phyloP scores from a whole-genome alignment of 2,888 invertebrate genomes.

The Fragum fragum region DNA sequence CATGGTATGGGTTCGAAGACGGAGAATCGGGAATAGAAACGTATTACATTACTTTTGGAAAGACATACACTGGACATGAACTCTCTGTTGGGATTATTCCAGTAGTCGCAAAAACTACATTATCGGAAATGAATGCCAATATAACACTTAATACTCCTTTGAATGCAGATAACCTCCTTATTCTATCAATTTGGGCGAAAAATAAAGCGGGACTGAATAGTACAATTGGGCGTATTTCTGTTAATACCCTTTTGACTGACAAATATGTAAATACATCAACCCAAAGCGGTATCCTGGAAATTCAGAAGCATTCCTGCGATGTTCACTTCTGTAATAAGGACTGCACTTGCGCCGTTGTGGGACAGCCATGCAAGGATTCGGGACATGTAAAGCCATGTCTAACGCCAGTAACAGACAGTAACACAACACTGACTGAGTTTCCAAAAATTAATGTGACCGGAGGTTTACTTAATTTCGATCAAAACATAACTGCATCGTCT shows the following conservation, averaged over 20 bases:
- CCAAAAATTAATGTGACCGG: not conserved
- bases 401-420: not conserved
- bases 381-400: conserved; percentile 7
- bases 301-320: conserved; percentile 63
- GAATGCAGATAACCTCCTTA: conserved; percentile 41
- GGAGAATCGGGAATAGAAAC: conserved; percentile 62
- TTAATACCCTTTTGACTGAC: conserved; percentile 10
- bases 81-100: conserved; percentile 43
- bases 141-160: conserved; percentile 25
- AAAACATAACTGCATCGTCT: conserved; percentile 33
- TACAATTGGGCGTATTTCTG: conserved; percentile 36
- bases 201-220: conserved; percentile 62
- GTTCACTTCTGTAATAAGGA: conserved; percentile 63
- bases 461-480: not conserved
- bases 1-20: conserved; percentile 72
- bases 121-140: conserved; percentile 8
- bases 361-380: conserved; percentile 53
- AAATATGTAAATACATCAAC: not conserved
- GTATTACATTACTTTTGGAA: conserved; percentile 57
- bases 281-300: conserved; percentile 7
- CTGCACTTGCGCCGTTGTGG: conserved; percentile 62
- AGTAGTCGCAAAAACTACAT: not conserved
- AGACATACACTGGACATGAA: conserved; percentile 59
- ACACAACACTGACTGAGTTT: not conserved
- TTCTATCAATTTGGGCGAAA: conserved; percentile 64